Base-by-base conservation (phyloP, 2,888 invertebrate genomes). In the Ellobium chinense region DNA sequence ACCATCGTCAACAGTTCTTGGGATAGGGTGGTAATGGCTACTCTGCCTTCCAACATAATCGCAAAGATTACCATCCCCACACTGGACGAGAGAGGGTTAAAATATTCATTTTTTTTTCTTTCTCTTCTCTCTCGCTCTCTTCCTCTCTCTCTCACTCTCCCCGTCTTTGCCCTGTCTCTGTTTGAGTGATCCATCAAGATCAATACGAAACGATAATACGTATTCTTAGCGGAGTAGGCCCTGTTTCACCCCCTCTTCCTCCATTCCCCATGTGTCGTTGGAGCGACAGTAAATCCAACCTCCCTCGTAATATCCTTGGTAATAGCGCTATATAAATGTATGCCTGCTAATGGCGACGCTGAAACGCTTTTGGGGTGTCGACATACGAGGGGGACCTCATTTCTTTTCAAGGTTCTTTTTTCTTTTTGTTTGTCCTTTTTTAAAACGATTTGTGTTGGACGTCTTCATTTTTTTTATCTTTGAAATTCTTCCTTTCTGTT, bases 331-430 rank as follows among this genome's bases (percentile, higher is more conserved):
- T 56, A 56, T 56, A 56, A 56, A 34, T 9, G 70, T 58, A 56
- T 70, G 18, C 56, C 56, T 24, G 70, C 34, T 70, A 70, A 70
- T 70, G 70, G 70, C 36, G n/a, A n/a, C 46, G 36, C 27, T 18
- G 27, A n/a, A 21, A 66, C 39, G 27, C 12, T n/a, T 18, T 69
- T 68, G 4, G 31, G 56, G 70, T 34, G 27, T 9, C 21, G 21
- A 34, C 70, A 34, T 7, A 29, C 46, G 37, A 36, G 14, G n/a
- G n/a, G n/a, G n/a, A n/a, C n/a, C n/a, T n/a, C n/a, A n/a, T n/a
- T n/a, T n/a, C n/a, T n/a, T 46, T 46, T 46, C 18, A 12, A 12
- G 27, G 9, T 27, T 14, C 24, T 56, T 34, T 1, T n/a, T 34
- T 36, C 34, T 56, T 21, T 1, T 31, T 69, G 1, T 69, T 34